These are phyloP conservation scores for Todiramphus saurophagus DNA, from an alignment of 2,113 vertebrate species.

Conservation along the genomic window DNA sequence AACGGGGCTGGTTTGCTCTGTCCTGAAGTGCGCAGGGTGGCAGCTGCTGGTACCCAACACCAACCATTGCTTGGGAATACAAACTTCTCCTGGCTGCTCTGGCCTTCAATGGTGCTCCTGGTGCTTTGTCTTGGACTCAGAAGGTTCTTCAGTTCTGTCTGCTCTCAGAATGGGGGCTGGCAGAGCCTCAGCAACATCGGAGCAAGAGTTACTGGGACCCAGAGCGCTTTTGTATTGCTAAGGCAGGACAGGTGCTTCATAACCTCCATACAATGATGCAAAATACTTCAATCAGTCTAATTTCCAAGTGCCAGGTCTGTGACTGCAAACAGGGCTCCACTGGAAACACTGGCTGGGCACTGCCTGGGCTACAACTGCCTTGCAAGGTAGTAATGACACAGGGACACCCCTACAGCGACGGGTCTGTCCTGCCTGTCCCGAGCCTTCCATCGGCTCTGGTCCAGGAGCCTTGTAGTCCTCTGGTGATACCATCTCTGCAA, in stretches of 20 bases:
- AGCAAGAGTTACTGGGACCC: not conserved
- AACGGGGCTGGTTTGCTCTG: not conserved
- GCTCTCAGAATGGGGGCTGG: not conserved
- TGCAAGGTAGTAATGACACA: too few relatives aligned
- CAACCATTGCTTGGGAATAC: not conserved
- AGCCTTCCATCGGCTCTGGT: not conserved
- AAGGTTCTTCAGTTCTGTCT: not conserved
- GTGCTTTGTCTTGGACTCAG: not conserved
- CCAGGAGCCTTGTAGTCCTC: not conserved
- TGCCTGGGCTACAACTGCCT: not conserved
- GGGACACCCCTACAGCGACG: too few relatives aligned
- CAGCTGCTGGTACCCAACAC: not conserved
- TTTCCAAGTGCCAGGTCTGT: not conserved
- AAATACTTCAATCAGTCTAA: not conserved
- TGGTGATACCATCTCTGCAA: not conserved
- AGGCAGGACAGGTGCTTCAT: not conserved
- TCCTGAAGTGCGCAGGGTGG: not conserved
- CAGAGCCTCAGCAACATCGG: not conserved
- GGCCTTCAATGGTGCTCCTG: not conserved
- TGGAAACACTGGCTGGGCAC: not conserved
- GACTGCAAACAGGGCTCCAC: not conserved
- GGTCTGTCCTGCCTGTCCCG: not conserved
- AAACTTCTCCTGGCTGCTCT: not conserved
- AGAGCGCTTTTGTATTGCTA: not conserved
- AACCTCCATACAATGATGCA: not conserved